Evolutionary conservation across 1,140 invertebrate species (phyloP).

Genomic region (Pemphigus obesinymphae): DNA sequence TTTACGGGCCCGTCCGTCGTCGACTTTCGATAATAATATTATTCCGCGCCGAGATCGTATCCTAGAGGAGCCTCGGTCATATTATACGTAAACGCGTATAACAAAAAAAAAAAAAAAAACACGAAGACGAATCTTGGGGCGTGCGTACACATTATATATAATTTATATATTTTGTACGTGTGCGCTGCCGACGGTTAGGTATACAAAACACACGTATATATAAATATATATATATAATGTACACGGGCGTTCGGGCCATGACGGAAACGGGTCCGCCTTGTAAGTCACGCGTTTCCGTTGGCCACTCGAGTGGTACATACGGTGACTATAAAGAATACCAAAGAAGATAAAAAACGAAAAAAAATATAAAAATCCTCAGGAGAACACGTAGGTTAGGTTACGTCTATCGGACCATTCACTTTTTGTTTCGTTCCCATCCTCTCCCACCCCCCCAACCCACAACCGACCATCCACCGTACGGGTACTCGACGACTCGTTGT

Average conservation of each 20-base stretch:
- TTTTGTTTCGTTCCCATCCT: too few species aligned
- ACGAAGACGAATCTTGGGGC: background rate
- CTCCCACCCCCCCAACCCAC: too few species aligned
- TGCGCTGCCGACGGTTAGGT: background rate
- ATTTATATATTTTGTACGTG: too few species aligned
- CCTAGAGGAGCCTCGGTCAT: too few species aligned
- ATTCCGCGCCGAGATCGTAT: background rate
- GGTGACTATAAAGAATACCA: background rate
- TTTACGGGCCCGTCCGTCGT: too few species aligned
- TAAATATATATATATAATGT: slow-evolving; percentile 10
- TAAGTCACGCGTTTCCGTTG: slow-evolving; percentile 19
- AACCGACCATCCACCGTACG: background rate
- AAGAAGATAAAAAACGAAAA: too few species aligned
- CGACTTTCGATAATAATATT: background rate
- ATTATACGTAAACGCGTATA: too few species aligned
- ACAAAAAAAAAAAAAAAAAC: background rate
- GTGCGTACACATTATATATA: background rate
- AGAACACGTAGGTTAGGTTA: too few species aligned
- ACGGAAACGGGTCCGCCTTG: slow-evolving; percentile 18
- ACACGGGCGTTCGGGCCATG: too few species aligned
- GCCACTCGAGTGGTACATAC: background rate
- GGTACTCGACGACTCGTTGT: background rate
- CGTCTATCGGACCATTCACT: slow-evolving; percentile 13
- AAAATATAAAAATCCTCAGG: background rate
- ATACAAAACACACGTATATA: background rate